Conservation (phyloP, 2,113 vertebrate species). For the Dicaeum eximium region DNA sequence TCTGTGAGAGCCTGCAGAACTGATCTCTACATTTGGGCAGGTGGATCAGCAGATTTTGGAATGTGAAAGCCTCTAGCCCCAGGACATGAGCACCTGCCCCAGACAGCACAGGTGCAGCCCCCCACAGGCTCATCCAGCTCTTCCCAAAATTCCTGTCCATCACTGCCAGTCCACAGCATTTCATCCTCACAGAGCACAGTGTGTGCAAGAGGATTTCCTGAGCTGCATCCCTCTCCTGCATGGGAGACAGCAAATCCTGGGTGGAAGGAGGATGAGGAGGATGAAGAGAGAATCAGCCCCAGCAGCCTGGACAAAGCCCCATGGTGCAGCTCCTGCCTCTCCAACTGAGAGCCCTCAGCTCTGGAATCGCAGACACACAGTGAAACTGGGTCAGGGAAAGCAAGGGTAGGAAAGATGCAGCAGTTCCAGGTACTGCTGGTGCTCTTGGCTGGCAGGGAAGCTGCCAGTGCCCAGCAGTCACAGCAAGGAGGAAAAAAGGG, state of each 20-base stretch:
- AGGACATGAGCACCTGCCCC: not conserved
- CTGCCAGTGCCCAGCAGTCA: not conserved
- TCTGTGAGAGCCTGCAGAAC: not conserved
- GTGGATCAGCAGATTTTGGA: not conserved
- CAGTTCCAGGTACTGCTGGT: not conserved
- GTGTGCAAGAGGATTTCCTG: not conserved
- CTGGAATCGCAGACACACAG: not conserved
- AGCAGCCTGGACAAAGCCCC: not conserved
- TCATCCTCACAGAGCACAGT: accelerated
- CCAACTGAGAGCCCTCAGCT: not conserved
- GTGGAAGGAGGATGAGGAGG: not conserved
- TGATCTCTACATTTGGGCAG: not conserved
- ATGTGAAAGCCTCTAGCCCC: not conserved
- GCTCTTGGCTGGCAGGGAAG: not conserved
- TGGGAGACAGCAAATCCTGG: not conserved
- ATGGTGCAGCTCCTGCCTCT: not conserved
- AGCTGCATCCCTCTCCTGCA: not conserved
- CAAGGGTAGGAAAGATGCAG: not conserved
- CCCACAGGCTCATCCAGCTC: not conserved
- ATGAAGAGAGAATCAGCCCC: not conserved
- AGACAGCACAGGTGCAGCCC: not conserved
- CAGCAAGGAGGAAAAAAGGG: not conserved
- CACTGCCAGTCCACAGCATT: accelerated
- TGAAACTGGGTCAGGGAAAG: conserved; percentile 29
- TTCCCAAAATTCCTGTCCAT: not conserved